phyloP scores from a whole-genome alignment of 2,113 vertebrate genomes.

The Pterocles gutturalis region DNA sequence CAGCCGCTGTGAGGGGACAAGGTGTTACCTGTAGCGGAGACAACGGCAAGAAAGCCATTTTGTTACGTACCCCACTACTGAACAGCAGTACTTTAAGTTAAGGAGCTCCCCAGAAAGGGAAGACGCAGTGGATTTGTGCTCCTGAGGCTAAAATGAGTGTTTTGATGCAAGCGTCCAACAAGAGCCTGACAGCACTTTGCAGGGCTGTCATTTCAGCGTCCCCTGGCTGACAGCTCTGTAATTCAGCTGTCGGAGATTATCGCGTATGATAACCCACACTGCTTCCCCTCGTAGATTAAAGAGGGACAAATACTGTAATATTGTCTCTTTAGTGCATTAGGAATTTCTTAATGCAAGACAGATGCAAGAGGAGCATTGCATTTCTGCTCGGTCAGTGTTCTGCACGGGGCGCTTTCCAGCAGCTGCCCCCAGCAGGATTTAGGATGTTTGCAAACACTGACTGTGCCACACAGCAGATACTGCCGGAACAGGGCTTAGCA shows the following conservation, averaged over 20 bases:
- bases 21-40: neutral
- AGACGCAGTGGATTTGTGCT: neutral
- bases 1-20: neutral
- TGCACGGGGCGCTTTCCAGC: accelerated
- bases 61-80: neutral
- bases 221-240: neutral
- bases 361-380: neutral
- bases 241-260: neutral
- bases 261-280: accelerated
- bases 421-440: neutral
- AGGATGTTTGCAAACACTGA: neutral
- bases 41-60: neutral
- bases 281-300: neutral
- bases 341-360: neutral
- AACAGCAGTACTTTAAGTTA: neutral
- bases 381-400: neutral
- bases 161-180: neutral
- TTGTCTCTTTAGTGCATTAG: neutral
- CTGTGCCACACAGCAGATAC: neutral
- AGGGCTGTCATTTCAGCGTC: neutral
- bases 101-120: neutral
- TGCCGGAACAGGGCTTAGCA: neutral
- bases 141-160: neutral
- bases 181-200: neutral
- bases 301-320: neutral